Percentiles rank a stretch among this genome's conserved stretches.
phyloP scores from a whole-genome alignment of 1,140 invertebrate species.

The Aphaenogaster ashmeadi region DNA sequence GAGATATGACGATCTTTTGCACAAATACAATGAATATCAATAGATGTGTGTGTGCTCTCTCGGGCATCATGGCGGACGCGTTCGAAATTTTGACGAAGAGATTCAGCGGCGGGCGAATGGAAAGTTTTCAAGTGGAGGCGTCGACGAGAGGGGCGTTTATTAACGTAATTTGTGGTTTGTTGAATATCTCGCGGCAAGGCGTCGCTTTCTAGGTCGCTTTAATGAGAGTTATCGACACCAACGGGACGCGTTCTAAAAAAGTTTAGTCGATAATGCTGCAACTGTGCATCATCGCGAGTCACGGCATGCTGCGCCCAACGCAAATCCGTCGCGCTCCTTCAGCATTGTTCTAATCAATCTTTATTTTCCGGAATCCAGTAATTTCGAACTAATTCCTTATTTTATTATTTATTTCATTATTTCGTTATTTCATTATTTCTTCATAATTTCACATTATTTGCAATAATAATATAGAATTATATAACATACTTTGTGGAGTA shows the following conservation, averaged over 20 bases:
- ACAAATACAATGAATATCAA: neutral
- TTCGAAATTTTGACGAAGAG: neutral
- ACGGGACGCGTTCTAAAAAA: slow-evolving; percentile 57
- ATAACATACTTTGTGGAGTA: neutral
- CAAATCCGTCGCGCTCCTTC: neutral
- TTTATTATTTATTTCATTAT: neutral
- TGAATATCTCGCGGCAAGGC: slow-evolving; percentile 8
- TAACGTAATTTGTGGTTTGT: slow-evolving; percentile 33
- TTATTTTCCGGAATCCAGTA: neutral
- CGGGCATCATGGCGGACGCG: no score
- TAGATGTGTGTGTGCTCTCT: neutral
- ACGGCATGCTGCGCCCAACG: slow-evolving; percentile 6
- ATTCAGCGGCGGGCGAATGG: neutral
- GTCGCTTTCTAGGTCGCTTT: slow-evolving; percentile 60
- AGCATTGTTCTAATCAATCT: neutral
- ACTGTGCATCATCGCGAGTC: slow-evolving; percentile 35
- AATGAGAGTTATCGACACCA: slow-evolving; percentile 56
- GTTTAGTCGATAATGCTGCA: slow-evolving; percentile 61
- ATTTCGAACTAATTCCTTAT: neutral
- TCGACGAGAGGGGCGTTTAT: neutral
- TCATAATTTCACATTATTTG: neutral
- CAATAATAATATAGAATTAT: neutral
- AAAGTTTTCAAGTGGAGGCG: neutral
- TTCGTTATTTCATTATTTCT: no score
- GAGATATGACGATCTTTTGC: neutral